These are phyloP conservation scores for Ia io DNA, from an alignment of 2,113 vertebrate genomes.

Conservation along the genomic window DNA sequence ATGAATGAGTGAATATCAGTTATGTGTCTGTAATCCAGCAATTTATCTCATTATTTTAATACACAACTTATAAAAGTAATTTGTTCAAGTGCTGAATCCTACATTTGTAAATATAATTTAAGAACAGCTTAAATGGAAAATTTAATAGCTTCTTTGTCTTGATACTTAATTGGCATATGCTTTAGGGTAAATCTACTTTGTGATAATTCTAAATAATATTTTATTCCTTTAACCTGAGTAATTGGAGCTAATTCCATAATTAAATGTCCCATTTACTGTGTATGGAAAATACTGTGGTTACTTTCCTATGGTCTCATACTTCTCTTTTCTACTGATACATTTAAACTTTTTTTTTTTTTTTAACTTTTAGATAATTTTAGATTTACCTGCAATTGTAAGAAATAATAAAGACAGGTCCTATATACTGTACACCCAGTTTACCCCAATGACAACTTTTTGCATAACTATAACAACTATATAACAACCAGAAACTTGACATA, in stretches of 20 bases:
- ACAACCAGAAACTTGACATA: not conserved
- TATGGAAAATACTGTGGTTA: not conserved
- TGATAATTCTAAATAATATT: conserved; percentile 11
- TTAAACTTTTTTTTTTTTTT: not conserved
- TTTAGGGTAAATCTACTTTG: not conserved
- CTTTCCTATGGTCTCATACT: not conserved
- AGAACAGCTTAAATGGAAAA: not conserved
- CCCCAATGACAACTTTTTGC: not conserved
- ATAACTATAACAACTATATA: not conserved
- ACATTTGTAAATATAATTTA: not conserved
- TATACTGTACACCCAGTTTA: not conserved
- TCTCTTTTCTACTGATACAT: not conserved
- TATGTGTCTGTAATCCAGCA: not conserved
- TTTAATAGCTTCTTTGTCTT: conserved; percentile 16
- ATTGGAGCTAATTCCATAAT: not conserved
- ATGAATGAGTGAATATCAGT: conserved; percentile 11
- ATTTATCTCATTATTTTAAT: not conserved
- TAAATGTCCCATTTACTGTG: not conserved
- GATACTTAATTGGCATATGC: not conserved
- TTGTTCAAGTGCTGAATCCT: not conserved
- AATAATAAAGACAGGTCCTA: not conserved
- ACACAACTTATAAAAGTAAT: not conserved
- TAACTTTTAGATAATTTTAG: not conserved
- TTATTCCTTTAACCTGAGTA: conserved; percentile 11
- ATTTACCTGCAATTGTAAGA: not conserved